phyloP scores from a whole-genome alignment of 2,113 vertebrate species.

The Zosterops pallidus region DNA sequence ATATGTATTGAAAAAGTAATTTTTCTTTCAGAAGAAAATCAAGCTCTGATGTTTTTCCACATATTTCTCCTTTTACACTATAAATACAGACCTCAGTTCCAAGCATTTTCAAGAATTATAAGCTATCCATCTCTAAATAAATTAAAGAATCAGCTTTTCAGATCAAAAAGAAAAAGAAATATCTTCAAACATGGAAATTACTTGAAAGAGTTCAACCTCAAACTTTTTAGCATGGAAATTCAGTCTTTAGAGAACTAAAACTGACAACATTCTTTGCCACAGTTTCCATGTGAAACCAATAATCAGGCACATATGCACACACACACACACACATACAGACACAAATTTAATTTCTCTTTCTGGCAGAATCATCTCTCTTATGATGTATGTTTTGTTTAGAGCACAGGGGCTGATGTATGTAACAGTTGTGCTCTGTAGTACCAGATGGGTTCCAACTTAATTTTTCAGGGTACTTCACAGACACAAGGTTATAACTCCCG shows the following conservation, averaged over 20 bases:
- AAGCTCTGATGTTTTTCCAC: background rate
- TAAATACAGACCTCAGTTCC: background rate
- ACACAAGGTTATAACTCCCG: background rate
- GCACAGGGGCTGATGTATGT: background rate
- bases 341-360: background rate
- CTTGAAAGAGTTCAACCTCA: background rate
- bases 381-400: background rate
- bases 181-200: background rate
- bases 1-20: fast-evolving
- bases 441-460: fast-evolving
- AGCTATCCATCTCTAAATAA: background rate
- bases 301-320: fast-evolving
- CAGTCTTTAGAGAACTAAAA: background rate
- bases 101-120: background rate
- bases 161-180: background rate
- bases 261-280: background rate
- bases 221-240: background rate
- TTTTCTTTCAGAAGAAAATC: background rate
- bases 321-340: no score
- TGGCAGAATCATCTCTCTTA: background rate
- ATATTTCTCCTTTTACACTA: background rate
- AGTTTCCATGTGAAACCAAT: background rate
- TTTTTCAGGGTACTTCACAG: background rate
- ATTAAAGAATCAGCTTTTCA: background rate
- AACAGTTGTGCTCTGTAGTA: background rate